A percentile compares a stretch with the other conserved stretches of the same genome.
phyloP scores from a whole-genome alignment of 1,140 invertebrate genomes.

The Onthophagus taurus region DNA sequence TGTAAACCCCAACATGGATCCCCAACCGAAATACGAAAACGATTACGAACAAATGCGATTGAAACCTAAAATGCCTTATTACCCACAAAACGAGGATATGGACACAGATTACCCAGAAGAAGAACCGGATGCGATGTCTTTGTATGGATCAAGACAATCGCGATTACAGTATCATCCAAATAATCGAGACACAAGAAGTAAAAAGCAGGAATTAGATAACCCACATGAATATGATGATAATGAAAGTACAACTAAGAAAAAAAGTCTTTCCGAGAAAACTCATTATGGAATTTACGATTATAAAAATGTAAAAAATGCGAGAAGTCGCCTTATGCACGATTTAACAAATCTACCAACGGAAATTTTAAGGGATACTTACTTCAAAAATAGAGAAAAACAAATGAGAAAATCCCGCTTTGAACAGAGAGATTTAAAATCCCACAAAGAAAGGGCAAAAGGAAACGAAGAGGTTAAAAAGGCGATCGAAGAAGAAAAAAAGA shows the following conservation, averaged over 20 bases:
- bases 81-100: conserved; percentile 12
- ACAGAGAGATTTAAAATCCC: conserved; percentile 32
- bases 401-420: conserved; percentile 33
- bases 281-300: conserved; percentile 31
- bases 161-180: conserved; percentile 2
- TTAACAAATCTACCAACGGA: conserved; percentile 30
- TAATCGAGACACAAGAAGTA: conserved; percentile 32
- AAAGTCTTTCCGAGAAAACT: conserved; percentile 20
- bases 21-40: neutral
- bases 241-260: conserved; percentile 17
- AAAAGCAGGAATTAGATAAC: conserved; percentile 18
- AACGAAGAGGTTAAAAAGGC: conserved; percentile 27
- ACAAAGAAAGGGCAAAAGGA: conserved; percentile 29
- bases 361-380: conserved; percentile 34
- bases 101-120: conserved; percentile 15
- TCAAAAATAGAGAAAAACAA: conserved; percentile 33
- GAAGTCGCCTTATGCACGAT: conserved; percentile 28
- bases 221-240: neutral
- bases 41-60: neutral
- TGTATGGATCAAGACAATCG: conserved; percentile 9
- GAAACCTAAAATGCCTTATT: conserved; percentile 6
- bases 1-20: no score
- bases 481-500: conserved; percentile 29
- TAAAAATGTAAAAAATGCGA: conserved; percentile 28
- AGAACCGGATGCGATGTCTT: conserved; percentile 9